Percentiles rank a stretch among this genome's conserved stretches.
Conservation (phyloP, 2,797 vertebrate genomes). For the Microctenopoma lineatum region DNA sequence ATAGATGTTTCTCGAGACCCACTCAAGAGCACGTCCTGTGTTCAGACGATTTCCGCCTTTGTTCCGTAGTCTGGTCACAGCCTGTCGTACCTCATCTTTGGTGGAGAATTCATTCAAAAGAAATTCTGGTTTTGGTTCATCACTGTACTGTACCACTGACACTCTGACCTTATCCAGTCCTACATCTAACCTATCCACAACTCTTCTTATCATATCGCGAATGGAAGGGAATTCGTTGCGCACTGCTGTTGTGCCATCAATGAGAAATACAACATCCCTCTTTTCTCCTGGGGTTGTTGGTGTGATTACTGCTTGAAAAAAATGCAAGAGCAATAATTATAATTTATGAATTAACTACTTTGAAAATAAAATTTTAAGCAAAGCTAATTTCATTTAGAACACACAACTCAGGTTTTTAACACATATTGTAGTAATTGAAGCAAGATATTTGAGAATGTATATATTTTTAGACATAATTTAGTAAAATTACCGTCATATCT, state of each 20-base stretch:
- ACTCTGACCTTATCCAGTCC: slow-evolving; percentile 89
- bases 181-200: slow-evolving; percentile 89
- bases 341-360: neutral
- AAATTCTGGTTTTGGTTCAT: slow-evolving; percentile 88
- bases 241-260: slow-evolving; percentile 88
- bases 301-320: slow-evolving; percentile 56
- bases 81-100: slow-evolving; percentile 88
- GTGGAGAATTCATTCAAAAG: slow-evolving; percentile 88
- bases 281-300: slow-evolving; percentile 76
- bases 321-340: slow-evolving; percentile 27
- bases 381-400: neutral
- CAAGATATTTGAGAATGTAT: neutral
- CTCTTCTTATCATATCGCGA: slow-evolving; percentile 85
- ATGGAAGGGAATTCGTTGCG: slow-evolving; percentile 86
- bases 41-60: slow-evolving; percentile 88
- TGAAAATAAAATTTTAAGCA: neutral
- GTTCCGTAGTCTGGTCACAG: slow-evolving; percentile 80
- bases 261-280: slow-evolving; percentile 93
- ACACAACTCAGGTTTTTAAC: neutral
- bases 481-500: slow-evolving; percentile 53
- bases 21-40: slow-evolving; percentile 90
- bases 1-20: slow-evolving; percentile 90
- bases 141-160: slow-evolving; percentile 94
- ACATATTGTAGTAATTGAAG: neutral
- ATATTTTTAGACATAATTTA: neutral